Conservation (phyloP, 2,113 vertebrate species). For the Tachysurus fulvidraco region DNA sequence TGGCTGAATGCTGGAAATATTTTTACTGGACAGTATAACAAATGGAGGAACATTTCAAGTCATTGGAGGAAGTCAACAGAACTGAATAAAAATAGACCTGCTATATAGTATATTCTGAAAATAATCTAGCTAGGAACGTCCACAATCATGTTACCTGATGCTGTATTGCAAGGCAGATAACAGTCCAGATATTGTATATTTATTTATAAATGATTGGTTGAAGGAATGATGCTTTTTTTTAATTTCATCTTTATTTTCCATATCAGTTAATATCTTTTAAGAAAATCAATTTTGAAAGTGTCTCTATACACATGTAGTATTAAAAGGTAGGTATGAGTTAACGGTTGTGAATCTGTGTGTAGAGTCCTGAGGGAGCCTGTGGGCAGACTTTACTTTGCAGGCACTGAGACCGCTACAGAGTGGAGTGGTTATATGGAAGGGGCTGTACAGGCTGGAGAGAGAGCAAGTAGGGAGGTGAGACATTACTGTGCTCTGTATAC, state of each 20-base stretch:
- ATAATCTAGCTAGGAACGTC: neutral
- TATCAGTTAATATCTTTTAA: neutral
- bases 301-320: neutral
- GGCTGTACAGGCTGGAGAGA: constrained; percentile 91
- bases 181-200: neutral
- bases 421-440: constrained; percentile 99
- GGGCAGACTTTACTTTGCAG: constrained; percentile 88
- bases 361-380: constrained; percentile 88
- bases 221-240: neutral
- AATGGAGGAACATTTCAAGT: too few species aligned
- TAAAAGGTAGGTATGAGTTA: neutral
- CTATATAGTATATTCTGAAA: neutral
- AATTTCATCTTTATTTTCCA: neutral
- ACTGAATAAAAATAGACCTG: neutral
- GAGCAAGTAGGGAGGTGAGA: constrained; percentile 90
- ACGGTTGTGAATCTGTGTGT: constrained; percentile 13
- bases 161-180: neutral
- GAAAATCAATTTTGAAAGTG: neutral
- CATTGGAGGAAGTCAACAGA: neutral
- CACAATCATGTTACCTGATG: neutral
- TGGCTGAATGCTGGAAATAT: neutral
- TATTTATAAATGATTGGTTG: neutral
- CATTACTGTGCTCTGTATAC: neutral
- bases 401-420: constrained; percentile 91
- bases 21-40: neutral